phyloP scores from a whole-genome alignment of 2,888 invertebrate genomes.

The Rhogogaster chlorosoma region DNA sequence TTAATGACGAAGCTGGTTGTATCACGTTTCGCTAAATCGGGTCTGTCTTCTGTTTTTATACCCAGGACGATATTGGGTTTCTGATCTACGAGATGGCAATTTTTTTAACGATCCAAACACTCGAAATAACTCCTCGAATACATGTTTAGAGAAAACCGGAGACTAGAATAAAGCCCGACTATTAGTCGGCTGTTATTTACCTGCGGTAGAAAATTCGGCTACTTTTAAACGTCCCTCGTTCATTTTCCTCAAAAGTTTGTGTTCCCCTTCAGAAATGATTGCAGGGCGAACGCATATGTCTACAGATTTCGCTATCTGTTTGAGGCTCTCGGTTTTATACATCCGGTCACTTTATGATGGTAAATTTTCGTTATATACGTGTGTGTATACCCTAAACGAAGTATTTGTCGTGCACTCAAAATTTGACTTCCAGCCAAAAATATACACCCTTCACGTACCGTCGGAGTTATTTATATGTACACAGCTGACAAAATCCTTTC shows the following conservation, averaged over 20 bases:
- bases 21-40: slow-evolving; percentile 49
- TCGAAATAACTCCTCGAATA: not conserved
- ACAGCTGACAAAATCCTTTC: slow-evolving; percentile 67
- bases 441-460: slow-evolving; percentile 62
- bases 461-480: slow-evolving; percentile 60
- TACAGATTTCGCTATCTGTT: slow-evolving; percentile 8
- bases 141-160: not conserved
- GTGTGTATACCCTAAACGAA: slow-evolving; percentile 2
- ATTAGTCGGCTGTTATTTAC: not conserved
- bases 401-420: slow-evolving; percentile 72
- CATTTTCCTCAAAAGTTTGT: not conserved
- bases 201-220: not conserved
- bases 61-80: slow-evolving; percentile 33
- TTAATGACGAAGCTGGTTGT: slow-evolving; percentile 35
- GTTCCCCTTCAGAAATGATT: not conserved
- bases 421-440: slow-evolving; percentile 73
- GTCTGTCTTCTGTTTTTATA: slow-evolving; percentile 23
- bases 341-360: slow-evolving; percentile 31
- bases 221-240: not conserved
- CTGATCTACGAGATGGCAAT: slow-evolving; percentile 47
- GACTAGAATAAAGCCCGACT: not conserved
- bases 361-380: not conserved
- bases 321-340: not conserved
- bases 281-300: not conserved
- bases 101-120: slow-evolving; percentile 32